Percentiles rank a stretch among this genome's conserved stretches.
These are phyloP conservation scores for Meles meles DNA, from an alignment of 2,113 vertebrate species.

Conservation along the genomic window DNA sequence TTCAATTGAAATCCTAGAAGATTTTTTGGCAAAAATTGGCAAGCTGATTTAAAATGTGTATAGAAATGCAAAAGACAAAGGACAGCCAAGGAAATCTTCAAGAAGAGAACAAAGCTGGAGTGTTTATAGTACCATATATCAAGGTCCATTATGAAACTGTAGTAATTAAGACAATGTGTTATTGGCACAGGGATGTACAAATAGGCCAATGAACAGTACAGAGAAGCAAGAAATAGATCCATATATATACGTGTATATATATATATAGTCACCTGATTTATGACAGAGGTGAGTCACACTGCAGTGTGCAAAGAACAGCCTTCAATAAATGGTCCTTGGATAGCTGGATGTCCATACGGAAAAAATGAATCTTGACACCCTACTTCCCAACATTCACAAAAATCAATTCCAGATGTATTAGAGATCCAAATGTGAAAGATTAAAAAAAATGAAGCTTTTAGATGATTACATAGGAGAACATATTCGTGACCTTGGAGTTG, in stretches of 20 bases:
- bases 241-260: not conserved
- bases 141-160: not conserved
- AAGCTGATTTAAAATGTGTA: not conserved
- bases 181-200: not conserved
- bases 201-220: not conserved
- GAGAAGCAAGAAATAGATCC: not conserved
- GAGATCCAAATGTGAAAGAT: not conserved
- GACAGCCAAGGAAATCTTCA: not conserved
- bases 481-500: not conserved
- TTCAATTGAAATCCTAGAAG: not conserved
- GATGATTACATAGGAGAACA: not conserved
- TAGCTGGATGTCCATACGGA: not conserved
- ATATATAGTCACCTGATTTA: not conserved
- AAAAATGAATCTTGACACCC: constrained; percentile 28
- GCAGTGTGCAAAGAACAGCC: not conserved
- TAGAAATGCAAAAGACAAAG: not conserved
- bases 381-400: constrained; percentile 8
- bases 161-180: not conserved
- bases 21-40: not conserved
- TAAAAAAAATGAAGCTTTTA: constrained; percentile 3
- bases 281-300: not conserved
- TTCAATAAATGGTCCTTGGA: not conserved
- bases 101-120: not conserved
- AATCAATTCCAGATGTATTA: constrained; percentile 39
- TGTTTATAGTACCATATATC: not conserved